phyloP scores from a whole-genome alignment of 2,888 invertebrate genomes.

The Apamea epomidion region DNA sequence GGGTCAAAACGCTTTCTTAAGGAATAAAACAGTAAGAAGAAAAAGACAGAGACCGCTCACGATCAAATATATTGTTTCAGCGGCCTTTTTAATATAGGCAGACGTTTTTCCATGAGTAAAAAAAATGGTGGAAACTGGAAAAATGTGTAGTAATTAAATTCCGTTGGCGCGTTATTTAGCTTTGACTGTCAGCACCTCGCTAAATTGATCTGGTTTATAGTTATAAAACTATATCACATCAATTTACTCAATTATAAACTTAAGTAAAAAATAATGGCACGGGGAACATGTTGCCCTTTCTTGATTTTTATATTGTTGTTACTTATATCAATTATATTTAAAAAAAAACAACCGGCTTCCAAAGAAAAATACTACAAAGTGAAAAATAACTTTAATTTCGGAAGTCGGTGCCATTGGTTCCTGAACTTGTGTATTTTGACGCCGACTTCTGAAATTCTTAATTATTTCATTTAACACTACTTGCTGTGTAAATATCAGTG shows the following conservation, averaged over 20 bases:
- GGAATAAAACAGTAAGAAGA: slow-evolving; percentile 16
- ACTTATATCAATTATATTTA: too few species aligned
- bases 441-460: too few species aligned
- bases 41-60: slow-evolving; percentile 24
- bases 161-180: slow-evolving; percentile 20
- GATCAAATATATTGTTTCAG: slow-evolving; percentile 41
- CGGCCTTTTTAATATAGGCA: slow-evolving; percentile 36
- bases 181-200: background rate
- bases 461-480: too few species aligned
- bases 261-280: background rate
- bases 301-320: too few species aligned
- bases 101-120: slow-evolving; percentile 1
- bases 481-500: too few species aligned
- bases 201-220: slow-evolving; percentile 20
- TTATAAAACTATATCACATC: too few species aligned
- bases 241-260: background rate
- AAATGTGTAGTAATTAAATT: slow-evolving; percentile 54
- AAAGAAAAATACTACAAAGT: too few species aligned
- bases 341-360: too few species aligned
- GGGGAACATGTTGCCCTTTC: too few species aligned
- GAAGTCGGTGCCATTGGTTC: too few species aligned
- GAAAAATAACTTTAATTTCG: too few species aligned
- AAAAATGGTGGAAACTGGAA: slow-evolving; percentile 38
- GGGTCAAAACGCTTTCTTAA: slow-evolving; percentile 1
- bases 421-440: too few species aligned